Base-by-base conservation (phyloP, 2,888 invertebrate genomes). In the Xestobium rufovillosum region DNA sequence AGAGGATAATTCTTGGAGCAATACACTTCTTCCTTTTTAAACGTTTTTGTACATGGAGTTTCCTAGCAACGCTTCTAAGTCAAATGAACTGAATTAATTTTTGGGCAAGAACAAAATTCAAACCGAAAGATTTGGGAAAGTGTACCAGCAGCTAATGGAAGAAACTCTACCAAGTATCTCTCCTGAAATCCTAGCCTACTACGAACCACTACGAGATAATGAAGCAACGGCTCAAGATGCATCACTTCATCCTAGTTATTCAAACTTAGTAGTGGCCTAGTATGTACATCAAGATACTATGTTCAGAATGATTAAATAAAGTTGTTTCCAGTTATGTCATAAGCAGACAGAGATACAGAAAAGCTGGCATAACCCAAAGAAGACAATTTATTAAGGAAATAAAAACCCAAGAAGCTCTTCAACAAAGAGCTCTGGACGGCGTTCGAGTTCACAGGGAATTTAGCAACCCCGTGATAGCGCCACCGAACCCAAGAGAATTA, bases 361-460 rank as follows among this genome's bases (percentile, higher is more conserved):
- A 63, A 57, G 66, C 70, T 0, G 70, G 67, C 28, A 64, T 65
- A 34, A 65, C 67, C 11, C 74, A 73, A 47, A 70, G 70, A 31
- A 69, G 63, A 30, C 78, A 79, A 49, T 72, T 80, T 47, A 72
- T 75, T 64, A 70, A 61, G 36, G 79, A 80, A 57, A 68, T 80
- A 2, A 68, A 68, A 47, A 70, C 69, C 47, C 75, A 78, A 49
- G 75, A 79, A 57, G 68, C 68, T 43, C 68, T 78, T 36, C 79
- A 79, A 53, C 62, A 70, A 4, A 73, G 71, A 50, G 80, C 80
- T 1, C 53, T 80, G 39, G 76, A 76, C 39, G 76, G 79, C 9
- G 75, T 78, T 1, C 64, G 76, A 52, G 70, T 80, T 9, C 78
- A 79, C 51, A 62, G 80, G 15, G 73, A 76, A 52, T 80, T 80